Evolutionary conservation across 2,113 vertebrate genomes (phyloP).

Genomic region (Saiga tatarica): DNA sequence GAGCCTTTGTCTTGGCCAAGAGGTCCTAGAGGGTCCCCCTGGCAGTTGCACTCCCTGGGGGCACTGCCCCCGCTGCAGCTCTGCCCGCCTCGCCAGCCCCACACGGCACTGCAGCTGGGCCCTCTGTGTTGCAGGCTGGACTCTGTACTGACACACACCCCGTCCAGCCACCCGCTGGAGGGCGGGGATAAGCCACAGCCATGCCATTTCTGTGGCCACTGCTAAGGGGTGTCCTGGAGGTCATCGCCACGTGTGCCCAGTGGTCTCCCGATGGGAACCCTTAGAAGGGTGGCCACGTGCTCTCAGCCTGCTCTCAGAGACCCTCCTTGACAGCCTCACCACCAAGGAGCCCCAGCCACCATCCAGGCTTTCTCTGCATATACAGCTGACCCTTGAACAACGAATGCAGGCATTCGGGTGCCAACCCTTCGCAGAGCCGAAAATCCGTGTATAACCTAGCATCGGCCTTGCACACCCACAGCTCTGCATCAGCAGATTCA

Average conservation of each 20-base stretch:
- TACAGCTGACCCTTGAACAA: background rate
- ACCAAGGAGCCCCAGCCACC: background rate
- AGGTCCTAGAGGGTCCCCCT: background rate
- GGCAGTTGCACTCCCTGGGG: too few species aligned
- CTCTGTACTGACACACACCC: too few species aligned
- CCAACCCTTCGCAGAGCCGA: background rate
- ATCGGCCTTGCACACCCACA: background rate
- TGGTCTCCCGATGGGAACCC: background rate
- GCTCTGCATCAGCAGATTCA: background rate
- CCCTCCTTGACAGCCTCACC: background rate
- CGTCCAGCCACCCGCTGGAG: background rate
- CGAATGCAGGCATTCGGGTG: background rate
- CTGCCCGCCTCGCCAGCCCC: accelerated
- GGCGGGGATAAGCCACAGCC: background rate
- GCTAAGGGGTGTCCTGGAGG: background rate
- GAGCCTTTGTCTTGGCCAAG: background rate
- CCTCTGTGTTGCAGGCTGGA: accelerated
- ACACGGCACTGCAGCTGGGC: accelerated
- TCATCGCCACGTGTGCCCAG: background rate
- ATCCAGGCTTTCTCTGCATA: background rate
- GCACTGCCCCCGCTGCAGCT: background rate
- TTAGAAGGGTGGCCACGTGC: too few species aligned
- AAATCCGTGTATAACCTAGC: accelerated
- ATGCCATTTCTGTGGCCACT: background rate
- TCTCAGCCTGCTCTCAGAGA: background rate